phyloP scores from a whole-genome alignment of 2,797 vertebrate genomes.

The Coregonus ussuriensis region DNA sequence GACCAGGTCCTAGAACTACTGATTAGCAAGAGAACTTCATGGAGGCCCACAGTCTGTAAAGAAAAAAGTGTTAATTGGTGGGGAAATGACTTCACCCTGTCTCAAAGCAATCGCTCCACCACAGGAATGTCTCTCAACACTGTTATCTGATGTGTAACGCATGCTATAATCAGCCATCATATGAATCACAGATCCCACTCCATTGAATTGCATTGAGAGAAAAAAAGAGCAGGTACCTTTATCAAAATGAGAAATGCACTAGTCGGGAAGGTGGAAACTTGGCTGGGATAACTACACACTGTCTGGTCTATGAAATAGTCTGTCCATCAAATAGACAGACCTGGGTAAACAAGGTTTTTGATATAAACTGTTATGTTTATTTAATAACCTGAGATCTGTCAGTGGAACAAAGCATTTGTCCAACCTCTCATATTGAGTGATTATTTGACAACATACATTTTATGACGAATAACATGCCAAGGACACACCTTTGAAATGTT shows the following conservation, averaged over 20 bases:
- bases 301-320: slow-evolving; percentile 5
- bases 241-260: background rate
- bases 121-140: background rate
- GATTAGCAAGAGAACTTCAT: background rate
- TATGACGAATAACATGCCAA: background rate
- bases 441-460: slow-evolving; percentile 28
- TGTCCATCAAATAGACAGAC: slow-evolving; percentile 16
- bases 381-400: slow-evolving; percentile 37
- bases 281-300: background rate
- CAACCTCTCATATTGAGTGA: slow-evolving; percentile 14
- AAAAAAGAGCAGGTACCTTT: background rate
- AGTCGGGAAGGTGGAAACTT: slow-evolving; percentile 1
- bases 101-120: background rate
- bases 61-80: background rate
- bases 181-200: background rate
- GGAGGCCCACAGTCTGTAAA: background rate
- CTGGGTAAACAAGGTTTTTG: slow-evolving; percentile 34
- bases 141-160: background rate
- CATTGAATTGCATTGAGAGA: background rate
- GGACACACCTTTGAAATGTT: no score
- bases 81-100: no score
- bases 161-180: background rate
- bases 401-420: slow-evolving; percentile 24
- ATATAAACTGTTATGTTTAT: slow-evolving; percentile 35
- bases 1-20: background rate